These are phyloP conservation scores for Callorhinus ursinus DNA, from an alignment of 2,113 vertebrate genomes.

Conservation along the genomic window DNA sequence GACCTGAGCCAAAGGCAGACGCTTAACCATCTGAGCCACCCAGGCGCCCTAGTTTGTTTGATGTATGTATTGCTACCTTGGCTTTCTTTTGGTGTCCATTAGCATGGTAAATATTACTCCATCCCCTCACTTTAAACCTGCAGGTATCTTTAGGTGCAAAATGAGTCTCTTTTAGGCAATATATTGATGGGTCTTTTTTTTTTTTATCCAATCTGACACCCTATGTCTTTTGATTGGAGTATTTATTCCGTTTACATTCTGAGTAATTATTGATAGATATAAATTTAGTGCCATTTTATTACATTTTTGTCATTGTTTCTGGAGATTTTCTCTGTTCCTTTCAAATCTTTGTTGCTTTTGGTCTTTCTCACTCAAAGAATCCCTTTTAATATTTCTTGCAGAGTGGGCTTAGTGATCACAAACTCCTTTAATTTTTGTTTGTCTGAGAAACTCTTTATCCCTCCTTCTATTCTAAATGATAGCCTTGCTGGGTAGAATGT, in stretches of 20 bases:
- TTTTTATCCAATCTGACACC: not conserved
- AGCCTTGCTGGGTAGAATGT: not conserved
- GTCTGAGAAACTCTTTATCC: not conserved
- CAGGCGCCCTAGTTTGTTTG: not conserved
- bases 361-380: not conserved
- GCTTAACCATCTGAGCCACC: too few relatives aligned
- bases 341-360: not conserved
- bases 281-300: not conserved
- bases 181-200: not conserved
- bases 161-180: not conserved
- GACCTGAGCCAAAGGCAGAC: too few relatives aligned
- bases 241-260: not conserved
- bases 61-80: not conserved
- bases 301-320: not conserved
- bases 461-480: not conserved
- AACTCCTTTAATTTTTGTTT: not conserved
- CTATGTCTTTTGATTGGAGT: not conserved
- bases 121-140: not conserved
- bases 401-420: not conserved
- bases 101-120: not conserved
- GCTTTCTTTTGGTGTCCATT: not conserved
- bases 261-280: not conserved
- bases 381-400: not conserved
- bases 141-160: not conserved
- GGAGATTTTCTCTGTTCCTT: not conserved